These are phyloP conservation scores for Kryptolebias ocellatus DNA, from an alignment of 2,797 vertebrate species.

Conservation along the genomic window DNA sequence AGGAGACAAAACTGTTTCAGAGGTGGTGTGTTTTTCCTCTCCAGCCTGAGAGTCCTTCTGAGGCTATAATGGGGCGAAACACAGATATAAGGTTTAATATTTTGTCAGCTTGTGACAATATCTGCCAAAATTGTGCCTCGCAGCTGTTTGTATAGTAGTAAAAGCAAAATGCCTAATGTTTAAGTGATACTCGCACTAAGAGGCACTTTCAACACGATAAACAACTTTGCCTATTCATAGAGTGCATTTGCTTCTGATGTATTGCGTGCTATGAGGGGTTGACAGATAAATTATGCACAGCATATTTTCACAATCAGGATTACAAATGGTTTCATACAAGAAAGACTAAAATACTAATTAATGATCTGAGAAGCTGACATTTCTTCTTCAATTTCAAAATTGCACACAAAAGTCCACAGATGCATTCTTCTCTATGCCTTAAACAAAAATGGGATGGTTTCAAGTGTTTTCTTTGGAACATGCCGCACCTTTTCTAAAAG, in stretches of 20 bases:
- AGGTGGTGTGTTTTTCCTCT: conserved; percentile 15
- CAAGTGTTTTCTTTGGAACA: no score
- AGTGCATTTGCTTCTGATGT: not conserved
- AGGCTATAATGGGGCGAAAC: conserved; percentile 8
- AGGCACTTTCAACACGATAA: not conserved
- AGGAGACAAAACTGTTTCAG: conserved; percentile 12
- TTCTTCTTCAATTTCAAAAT: not conserved
- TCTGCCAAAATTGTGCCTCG: conserved; percentile 4
- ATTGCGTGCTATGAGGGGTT: not conserved
- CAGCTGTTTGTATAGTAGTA: not conserved
- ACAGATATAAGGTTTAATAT: conserved; percentile 6
- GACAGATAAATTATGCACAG: not conserved
- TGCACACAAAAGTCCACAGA: not conserved
- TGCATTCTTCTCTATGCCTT: not conserved
- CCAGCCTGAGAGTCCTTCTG: conserved; percentile 13
- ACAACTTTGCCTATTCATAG: conserved; percentile 3
- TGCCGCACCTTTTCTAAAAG: no score
- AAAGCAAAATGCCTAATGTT: not conserved
- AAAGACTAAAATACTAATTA: no score
- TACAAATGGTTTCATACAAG: not conserved
- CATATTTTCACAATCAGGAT: not conserved
- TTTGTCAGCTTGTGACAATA: conserved; percentile 27
- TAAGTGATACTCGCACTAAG: not conserved
- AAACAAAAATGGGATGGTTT: not conserved
- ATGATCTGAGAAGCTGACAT: not conserved